Percentiles rank a stretch among this genome's conserved stretches.
phyloP scores from a whole-genome alignment of 2,113 vertebrate species.

The Bostrychus sinensis region DNA sequence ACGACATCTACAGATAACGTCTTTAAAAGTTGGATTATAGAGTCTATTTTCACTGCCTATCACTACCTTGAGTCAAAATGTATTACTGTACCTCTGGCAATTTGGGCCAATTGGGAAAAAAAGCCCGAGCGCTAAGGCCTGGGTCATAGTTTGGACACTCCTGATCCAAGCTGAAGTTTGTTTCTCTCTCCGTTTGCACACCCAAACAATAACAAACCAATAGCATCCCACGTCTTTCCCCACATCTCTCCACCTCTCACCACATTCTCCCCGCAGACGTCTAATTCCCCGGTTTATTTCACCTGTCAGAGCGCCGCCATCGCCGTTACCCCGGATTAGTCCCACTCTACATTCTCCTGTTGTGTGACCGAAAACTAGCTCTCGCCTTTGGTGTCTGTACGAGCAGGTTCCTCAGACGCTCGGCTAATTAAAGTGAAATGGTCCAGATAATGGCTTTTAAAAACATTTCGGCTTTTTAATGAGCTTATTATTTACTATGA shows the following conservation, averaged over 20 bases:
- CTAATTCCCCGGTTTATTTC: conserved; percentile 53
- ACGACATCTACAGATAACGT: too few species aligned
- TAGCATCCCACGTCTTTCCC: conserved; percentile 13
- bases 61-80: too few species aligned
- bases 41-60: too few species aligned
- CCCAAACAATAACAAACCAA: conserved; percentile 4
- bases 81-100: too few species aligned
- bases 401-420: conserved; percentile 60
- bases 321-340: conserved; percentile 52
- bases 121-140: too few species aligned
- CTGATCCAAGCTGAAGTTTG: not conserved
- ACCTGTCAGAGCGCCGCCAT: conserved; percentile 42
- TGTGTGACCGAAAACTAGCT: conserved; percentile 58
- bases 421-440: conserved; percentile 77
- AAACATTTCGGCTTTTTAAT: conserved; percentile 75
- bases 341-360: conserved; percentile 60
- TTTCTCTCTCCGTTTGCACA: not conserved
- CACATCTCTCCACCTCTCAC: not conserved
- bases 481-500: conserved; percentile 73
- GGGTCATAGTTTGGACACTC: too few species aligned
- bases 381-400: conserved; percentile 35
- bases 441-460: conserved; percentile 77
- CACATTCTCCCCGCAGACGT: conserved; percentile 15
- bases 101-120: too few species aligned
- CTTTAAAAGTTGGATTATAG: too few species aligned